Conservation (phyloP, 2,113 vertebrate genomes). For the Tangachromis dhanisi region DNA sequence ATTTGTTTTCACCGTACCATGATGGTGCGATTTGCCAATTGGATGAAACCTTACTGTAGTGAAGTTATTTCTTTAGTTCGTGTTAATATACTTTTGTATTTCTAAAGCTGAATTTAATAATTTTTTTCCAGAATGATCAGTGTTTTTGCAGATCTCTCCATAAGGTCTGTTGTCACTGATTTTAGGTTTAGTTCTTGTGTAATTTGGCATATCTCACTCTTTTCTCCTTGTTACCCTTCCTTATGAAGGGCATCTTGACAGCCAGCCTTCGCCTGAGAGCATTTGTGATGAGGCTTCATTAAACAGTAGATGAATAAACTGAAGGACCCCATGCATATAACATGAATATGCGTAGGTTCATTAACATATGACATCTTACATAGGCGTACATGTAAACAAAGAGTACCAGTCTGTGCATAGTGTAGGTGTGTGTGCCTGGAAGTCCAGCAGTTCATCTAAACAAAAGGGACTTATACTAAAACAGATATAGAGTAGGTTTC, state of each 20-base stretch:
- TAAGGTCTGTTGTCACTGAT: not conserved
- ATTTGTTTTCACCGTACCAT: rapidly evolving
- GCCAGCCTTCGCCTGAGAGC: not conserved
- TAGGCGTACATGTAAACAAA: no score
- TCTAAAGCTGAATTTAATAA: not conserved
- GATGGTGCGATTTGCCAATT: not conserved
- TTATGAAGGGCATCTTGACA: not conserved
- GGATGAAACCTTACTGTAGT: not conserved
- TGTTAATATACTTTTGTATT: not conserved
- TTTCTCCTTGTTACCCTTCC: not conserved
- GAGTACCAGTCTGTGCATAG: no score
- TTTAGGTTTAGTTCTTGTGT: not conserved
- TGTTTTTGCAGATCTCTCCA: not conserved
- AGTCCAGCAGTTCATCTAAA: no score
- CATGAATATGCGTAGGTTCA: not conserved
- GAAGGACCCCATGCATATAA: not conserved
- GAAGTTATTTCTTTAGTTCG: not conserved
- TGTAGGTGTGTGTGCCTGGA: no score
- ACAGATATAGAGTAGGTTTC: no score
- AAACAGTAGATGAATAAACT: not conserved
- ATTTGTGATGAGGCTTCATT: not conserved
- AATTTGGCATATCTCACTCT: not conserved
- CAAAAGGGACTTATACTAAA: no score
- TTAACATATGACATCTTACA: not conserved
- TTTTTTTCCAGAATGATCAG: not conserved